These are phyloP conservation scores for Gallinago undulata DNA, from an alignment of 2,113 vertebrate genomes.

Conservation along the genomic window DNA sequence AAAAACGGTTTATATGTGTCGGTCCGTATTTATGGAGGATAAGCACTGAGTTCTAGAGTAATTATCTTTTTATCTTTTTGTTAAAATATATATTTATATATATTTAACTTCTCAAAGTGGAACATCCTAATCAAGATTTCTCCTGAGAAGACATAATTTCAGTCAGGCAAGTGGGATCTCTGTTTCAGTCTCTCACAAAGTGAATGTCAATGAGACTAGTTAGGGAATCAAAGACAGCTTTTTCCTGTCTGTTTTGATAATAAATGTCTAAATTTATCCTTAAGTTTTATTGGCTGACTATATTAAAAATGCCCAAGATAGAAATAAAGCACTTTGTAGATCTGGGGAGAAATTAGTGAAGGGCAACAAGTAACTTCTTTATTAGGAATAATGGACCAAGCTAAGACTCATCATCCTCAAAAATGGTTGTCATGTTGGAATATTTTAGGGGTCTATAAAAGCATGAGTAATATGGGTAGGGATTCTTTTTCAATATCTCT, in stretches of 20 bases:
- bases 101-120: background rate
- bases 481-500: background rate
- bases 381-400: background rate
- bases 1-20: background rate
- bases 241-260: background rate
- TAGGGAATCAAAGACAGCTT: background rate
- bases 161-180: background rate
- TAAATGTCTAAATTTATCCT: background rate
- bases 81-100: background rate
- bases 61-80: background rate
- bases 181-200: background rate
- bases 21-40: background rate
- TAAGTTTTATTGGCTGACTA: background rate
- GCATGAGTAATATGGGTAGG: background rate
- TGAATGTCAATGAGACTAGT: background rate
- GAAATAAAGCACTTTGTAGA: background rate
- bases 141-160: background rate
- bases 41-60: background rate
- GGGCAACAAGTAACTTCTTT: background rate
- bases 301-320: background rate
- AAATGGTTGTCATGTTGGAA: background rate
- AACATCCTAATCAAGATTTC: background rate
- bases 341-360: background rate
- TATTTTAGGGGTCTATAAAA: background rate
- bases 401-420: background rate